These are phyloP conservation scores for Rhopalosiphum nymphaeae DNA, from an alignment of 2,888 invertebrate species.

Conservation along the genomic window DNA sequence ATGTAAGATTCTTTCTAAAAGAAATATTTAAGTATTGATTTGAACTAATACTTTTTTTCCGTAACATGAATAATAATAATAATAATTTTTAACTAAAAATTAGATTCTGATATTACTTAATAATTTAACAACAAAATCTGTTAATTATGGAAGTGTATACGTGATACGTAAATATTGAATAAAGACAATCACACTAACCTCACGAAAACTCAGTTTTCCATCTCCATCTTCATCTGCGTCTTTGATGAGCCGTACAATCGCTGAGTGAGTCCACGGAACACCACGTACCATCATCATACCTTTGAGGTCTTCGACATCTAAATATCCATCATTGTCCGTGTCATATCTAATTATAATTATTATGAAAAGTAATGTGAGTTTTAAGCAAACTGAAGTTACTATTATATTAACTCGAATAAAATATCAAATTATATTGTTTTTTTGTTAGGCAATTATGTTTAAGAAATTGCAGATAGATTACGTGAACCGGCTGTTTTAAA, in stretches of 20 bases:
- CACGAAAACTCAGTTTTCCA: constrained; percentile 58
- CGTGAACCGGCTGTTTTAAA: background rate
- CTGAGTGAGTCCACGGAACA: constrained; percentile 58
- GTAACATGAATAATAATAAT: background rate
- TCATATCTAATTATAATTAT: constrained; percentile 23
- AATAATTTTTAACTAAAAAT: background rate
- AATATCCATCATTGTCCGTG: constrained; percentile 51
- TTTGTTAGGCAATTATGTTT: background rate
- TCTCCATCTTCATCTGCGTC: constrained; percentile 62
- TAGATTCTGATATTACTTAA: background rate
- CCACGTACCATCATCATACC: constrained; percentile 60
- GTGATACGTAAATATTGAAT: background rate
- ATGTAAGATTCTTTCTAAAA: background rate
- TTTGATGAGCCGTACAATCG: constrained; percentile 48
- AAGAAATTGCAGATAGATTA: background rate
- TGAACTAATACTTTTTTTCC: background rate
- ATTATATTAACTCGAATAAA: background rate
- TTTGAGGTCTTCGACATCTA: constrained; percentile 53
- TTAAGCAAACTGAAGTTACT: background rate
- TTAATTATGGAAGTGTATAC: background rate
- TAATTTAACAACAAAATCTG: background rate
- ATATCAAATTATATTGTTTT: background rate
- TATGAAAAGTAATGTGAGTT: background rate
- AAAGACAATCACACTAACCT: background rate
- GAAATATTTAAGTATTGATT: background rate